These are phyloP conservation scores for Malacosoma neustria DNA, from an alignment of 2,888 invertebrate genomes.

Conservation along the genomic window DNA sequence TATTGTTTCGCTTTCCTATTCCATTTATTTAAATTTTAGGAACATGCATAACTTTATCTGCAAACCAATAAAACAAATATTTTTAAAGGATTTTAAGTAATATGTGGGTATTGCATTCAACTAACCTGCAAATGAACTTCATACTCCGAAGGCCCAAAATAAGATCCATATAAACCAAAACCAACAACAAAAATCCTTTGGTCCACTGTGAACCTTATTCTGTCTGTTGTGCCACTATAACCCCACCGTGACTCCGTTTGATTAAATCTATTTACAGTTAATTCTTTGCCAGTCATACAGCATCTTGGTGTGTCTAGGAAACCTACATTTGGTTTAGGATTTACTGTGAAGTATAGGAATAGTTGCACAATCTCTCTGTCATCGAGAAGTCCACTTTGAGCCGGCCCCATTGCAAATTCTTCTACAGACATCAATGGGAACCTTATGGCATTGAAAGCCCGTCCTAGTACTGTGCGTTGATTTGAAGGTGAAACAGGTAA, in stretches of 20 bases:
- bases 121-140: constrained; percentile 78
- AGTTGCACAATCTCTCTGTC: constrained; percentile 85
- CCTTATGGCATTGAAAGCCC: constrained; percentile 82
- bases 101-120: too few relatives aligned
- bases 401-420: constrained; percentile 86
- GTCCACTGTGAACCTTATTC: constrained; percentile 88
- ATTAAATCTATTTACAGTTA: constrained; percentile 81
- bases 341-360: constrained; percentile 81
- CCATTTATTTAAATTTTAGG: too few relatives aligned
- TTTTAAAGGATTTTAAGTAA: too few relatives aligned
- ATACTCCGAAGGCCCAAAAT: constrained; percentile 86
- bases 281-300: constrained; percentile 86
- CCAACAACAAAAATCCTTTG: constrained; percentile 87
- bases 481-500: constrained; percentile 79
- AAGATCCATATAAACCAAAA: constrained; percentile 89
- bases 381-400: constrained; percentile 83
- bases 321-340: constrained; percentile 83
- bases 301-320: constrained; percentile 83
- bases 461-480: constrained; percentile 80
- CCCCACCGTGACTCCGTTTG: constrained; percentile 89
- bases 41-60: too few relatives aligned
- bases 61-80: too few relatives aligned
- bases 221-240: constrained; percentile 87
- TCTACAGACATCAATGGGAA: constrained; percentile 91
- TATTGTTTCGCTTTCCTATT: too few relatives aligned